Percentiles rank a stretch among this genome's conserved stretches.
phyloP scores from a whole-genome alignment of 1,140 invertebrate species.

The Euglossa dilemma region DNA sequence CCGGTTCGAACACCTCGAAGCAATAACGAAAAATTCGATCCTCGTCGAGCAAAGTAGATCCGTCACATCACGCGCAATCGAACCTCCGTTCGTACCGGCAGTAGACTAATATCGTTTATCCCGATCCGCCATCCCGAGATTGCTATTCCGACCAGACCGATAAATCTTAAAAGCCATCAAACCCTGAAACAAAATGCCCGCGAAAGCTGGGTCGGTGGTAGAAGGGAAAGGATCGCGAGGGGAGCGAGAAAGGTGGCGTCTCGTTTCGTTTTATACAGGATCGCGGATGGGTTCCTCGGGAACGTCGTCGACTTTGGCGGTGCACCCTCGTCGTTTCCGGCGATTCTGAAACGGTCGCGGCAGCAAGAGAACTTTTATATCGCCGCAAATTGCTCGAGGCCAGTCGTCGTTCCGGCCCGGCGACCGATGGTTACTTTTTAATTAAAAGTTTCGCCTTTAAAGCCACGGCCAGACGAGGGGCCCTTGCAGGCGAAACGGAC shows the following conservation, averaged over 20 bases:
- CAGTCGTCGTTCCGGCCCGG: conserved; percentile 1
- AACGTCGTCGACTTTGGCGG: neutral
- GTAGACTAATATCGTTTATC: no score
- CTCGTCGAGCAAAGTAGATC: no score
- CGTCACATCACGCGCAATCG: no score
- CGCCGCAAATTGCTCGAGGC: conserved; percentile 68
- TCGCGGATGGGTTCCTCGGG: neutral
- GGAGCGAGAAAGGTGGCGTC: neutral
- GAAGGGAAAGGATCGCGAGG: neutral
- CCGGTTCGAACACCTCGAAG: no score
- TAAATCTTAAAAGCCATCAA: no score
- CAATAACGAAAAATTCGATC: no score
- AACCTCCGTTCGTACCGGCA: no score
- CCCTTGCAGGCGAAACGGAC: neutral
- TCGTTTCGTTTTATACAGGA: neutral
- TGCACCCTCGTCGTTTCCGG: conserved; percentile 16
- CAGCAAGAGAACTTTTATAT: conserved; percentile 57
- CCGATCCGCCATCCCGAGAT: no score
- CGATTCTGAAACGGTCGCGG: conserved; percentile 9
- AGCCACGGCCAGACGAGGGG: conserved; percentile 18
- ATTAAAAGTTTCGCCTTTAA: conserved; percentile 78
- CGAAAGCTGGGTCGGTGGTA: neutral
- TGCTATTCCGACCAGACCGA: no score
- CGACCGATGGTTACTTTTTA: conserved; percentile 77
- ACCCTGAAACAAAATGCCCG: no score